phyloP scores from a whole-genome alignment of 2,888 invertebrate species.

The Andrena dorsata region DNA sequence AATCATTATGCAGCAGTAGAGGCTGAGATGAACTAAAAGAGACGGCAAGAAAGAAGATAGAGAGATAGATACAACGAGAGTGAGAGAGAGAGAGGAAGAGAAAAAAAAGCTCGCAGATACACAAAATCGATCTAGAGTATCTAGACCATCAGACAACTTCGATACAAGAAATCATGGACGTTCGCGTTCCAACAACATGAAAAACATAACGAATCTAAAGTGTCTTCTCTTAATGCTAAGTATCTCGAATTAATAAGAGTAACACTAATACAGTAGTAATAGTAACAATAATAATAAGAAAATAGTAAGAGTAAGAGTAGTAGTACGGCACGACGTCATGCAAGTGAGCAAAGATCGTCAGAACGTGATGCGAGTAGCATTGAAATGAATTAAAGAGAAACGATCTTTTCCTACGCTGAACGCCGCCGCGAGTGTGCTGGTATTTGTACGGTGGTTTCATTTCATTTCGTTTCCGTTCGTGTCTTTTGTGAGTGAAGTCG shows the following conservation, averaged over 20 bases:
- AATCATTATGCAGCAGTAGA: constrained; percentile 68
- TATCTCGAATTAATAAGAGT: constrained; percentile 39
- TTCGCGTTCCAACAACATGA: constrained; percentile 38
- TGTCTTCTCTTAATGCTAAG: constrained; percentile 33
- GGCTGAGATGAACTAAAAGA: constrained; percentile 46
- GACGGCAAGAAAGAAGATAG: constrained; percentile 47
- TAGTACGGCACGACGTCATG: constrained; percentile 58
- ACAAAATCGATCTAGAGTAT: constrained; percentile 55
- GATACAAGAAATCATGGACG: constrained; percentile 45
- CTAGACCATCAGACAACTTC: constrained; percentile 51
- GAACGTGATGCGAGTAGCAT: constrained; percentile 41
- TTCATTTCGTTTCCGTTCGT: no score
- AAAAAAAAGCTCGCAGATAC: constrained; percentile 59
- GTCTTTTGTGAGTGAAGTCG: background rate
- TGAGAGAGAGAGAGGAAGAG: background rate
- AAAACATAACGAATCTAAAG: constrained; percentile 28
- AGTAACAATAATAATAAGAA: constrained; percentile 16
- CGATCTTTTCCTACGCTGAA: constrained; percentile 33
- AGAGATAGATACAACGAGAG: no score
- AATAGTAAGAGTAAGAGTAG: constrained; percentile 16
- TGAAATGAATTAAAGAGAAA: constrained; percentile 44
- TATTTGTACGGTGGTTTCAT: background rate
- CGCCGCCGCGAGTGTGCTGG: constrained; percentile 45
- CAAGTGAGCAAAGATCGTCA: constrained; percentile 60
- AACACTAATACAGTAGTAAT: constrained; percentile 31